Evolutionary conservation across 2,888 invertebrate species (phyloP), one percentile per base, ranked within the genome.

Genomic region (Sialis lutaria): DNA sequence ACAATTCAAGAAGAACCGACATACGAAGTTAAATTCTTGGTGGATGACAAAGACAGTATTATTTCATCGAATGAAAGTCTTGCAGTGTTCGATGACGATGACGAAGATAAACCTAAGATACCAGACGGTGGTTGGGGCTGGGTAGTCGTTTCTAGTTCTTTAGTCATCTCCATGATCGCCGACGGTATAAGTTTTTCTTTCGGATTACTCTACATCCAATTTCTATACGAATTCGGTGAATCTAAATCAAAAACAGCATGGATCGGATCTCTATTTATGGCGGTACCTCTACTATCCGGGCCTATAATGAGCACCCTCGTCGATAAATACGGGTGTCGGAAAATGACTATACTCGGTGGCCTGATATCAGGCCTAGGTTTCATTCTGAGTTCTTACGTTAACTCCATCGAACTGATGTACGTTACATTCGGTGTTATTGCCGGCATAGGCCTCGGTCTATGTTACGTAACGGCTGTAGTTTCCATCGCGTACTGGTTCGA

Each of bases 141-240:
- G 91, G 72, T 89, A 13, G 84, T 95, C 1, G 92, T 95, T 0
- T 63, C 83, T 37, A 81, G 90, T 4, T 87, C 90, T 0, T 77
- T 95, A 53, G 62, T 89, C 40, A 79, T 91, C 48, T 90, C 90
- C 13, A 77, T 90, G 68, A 83, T 95, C 44, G 88, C 90, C 37
- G 95, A 95, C 63, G 95, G 95, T 0, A 79, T 93, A 48, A 88
- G 89, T 45, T 91, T 93, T 62, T 89, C 90, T 1, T 93, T 93
- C 62, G 96, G 95, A 0, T 69, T 93, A 12, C 71, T 95, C 6
- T 90, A 85, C 59, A 81, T 85, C 1, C 82, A 90, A 57, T 81
- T 93, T 56, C 67, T 88, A 42, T 71, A 78, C 42, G 82, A 87
- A 57, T 95, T 91, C 60, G 68, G 74, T 48, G 82, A 84, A 33